Base-by-base conservation (phyloP, 2,797 vertebrate genomes). In the Tadarida brasiliensis region DNA sequence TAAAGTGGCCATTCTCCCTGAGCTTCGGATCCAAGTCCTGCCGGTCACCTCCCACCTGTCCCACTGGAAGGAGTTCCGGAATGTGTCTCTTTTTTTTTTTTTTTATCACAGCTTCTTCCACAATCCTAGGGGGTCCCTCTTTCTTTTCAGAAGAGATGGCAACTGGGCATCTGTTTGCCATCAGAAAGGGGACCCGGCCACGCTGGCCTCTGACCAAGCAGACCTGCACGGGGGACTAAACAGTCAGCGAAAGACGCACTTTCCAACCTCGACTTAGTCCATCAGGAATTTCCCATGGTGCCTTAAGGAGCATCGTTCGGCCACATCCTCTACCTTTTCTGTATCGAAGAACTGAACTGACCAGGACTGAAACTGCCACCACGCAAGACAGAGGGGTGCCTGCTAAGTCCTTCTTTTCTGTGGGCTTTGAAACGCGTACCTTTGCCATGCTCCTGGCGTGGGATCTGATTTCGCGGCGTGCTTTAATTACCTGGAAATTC, bases 231-330 rank as follows among this genome's bases (percentile, higher is more conserved):
- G 35, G 63, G 61, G 71, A 71, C 59, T 44, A 33, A 76, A 54
- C 2, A 67, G 47, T 76, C 88, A 33, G 71, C 9, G 44, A 77
- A 73, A 67, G 76, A 54, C 24, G 44, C 30, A 44, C n/a, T 57
- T 54, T 82, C 71, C 70, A 54, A 51, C 63, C 61, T 92, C 61
- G 26, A 3, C 4, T 54, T 68, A 22, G 15, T 39, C n/a, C 51
- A 57, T 26, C 65, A 57, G 73, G 35, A 81, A 80, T 74, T 67
- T 94, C 95, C 92, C 71, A 17, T 24, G n/a, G 56, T 70, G 26
- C 81, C 71, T 78, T 56, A n/a, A 14, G 70, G 76, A 49, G 22
- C 57, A 61, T 24, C 22, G 6, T 5, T 44, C 30, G 61, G 81
- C 76, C 65, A 67, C 63, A 57, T 63, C 81, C 77, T 65, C 68